Conservation (phyloP, 1,140 invertebrate species). For the Cecropterus lyciades region DNA sequence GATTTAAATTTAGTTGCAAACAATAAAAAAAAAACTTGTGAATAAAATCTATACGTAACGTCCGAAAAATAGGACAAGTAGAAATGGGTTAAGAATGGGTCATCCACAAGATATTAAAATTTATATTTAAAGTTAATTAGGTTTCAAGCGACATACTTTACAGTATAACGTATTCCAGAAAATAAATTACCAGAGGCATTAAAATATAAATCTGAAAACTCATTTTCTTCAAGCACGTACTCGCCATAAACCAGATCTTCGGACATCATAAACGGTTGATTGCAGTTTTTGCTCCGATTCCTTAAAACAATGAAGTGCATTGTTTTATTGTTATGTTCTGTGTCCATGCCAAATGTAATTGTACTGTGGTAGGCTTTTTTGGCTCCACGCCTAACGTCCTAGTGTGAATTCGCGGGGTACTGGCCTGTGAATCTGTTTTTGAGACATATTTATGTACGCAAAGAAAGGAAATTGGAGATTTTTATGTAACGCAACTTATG, state of each 20-base stretch:
- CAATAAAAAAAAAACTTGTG: too few relatives aligned
- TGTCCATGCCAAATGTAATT: slow-evolving; percentile 18
- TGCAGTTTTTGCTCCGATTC: slow-evolving; percentile 16
- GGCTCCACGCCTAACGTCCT: slow-evolving; percentile 6
- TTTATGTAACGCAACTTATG: too few relatives aligned
- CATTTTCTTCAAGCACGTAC: background rate
- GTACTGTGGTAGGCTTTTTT: slow-evolving; percentile 21
- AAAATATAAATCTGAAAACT: background rate
- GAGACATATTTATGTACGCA: too few relatives aligned
- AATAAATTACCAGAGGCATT: background rate
- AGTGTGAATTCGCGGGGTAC: slow-evolving; percentile 7
- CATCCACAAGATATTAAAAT: background rate
- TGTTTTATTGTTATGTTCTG: slow-evolving; percentile 18
- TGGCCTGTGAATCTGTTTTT: too few relatives aligned
- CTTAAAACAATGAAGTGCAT: slow-evolving; percentile 14
- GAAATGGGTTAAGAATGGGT: background rate
- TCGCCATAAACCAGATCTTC: background rate
- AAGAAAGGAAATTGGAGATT: too few relatives aligned
- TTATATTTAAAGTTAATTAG: too few relatives aligned
- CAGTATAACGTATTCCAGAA: too few relatives aligned
- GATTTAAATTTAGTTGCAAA: too few relatives aligned
- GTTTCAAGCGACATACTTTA: too few relatives aligned
- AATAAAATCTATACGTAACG: too few relatives aligned
- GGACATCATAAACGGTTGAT: slow-evolving; percentile 3
- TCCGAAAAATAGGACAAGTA: too few relatives aligned